A percentile compares a stretch with the other conserved stretches of the same genome.
phyloP scores from a whole-genome alignment of 2,888 invertebrate genomes.

The Acanthosepion pharaonis region DNA sequence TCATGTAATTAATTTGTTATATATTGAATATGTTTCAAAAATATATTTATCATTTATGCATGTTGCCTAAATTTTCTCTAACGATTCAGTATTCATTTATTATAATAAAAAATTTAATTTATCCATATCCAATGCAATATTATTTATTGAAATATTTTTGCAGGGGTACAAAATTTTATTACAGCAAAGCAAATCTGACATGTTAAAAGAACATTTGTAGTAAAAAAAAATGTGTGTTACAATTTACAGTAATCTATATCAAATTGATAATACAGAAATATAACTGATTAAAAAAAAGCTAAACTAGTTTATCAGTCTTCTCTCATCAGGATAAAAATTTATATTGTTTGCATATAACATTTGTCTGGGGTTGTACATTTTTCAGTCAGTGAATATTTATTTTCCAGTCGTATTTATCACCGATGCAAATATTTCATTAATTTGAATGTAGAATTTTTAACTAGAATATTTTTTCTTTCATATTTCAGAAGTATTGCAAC shows the following conservation, averaged over 20 bases:
- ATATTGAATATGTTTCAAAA: neutral
- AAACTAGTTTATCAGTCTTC: no score
- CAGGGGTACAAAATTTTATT: no score
- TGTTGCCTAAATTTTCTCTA: neutral
- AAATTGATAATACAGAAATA: no score
- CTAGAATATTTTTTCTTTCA: neutral
- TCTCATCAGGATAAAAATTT: no score
- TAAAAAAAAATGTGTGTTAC: rapidly evolving
- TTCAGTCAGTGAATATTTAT: no score
- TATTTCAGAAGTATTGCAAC: neutral
- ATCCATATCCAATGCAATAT: neutral
- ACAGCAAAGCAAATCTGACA: no score
- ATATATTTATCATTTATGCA: neutral
- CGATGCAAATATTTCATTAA: neutral
- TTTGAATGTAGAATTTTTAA: neutral
- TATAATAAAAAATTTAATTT: neutral
- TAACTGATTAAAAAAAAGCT: no score
- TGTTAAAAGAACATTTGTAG: no score
- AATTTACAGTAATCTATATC: no score
- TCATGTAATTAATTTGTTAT: neutral
- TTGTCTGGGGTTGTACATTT: no score
- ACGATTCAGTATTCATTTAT: neutral
- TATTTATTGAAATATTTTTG: neutral
- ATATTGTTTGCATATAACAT: no score
- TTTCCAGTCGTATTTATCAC: no score